Base-by-base conservation (phyloP, 1,140 invertebrate genomes). In the Papilio glaucus region DNA sequence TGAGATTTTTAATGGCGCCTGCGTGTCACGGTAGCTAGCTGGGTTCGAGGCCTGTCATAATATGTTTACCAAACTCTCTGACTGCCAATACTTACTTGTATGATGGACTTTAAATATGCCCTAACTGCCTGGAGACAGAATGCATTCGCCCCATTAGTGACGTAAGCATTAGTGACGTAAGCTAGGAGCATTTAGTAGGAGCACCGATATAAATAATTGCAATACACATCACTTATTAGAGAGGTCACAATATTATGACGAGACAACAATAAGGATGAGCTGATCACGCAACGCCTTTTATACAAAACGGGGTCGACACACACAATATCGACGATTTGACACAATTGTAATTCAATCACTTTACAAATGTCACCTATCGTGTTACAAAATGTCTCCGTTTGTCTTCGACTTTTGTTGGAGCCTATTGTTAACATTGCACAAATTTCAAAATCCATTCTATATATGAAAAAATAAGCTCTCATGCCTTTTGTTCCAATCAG, bases 241-340 rank as follows among this genome's bases (percentile, higher is more conserved):
- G 1, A 24, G 4, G 62, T 65, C 39, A 65, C 62, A 65, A 65
- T 65, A 65, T 38, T 65, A 37, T 65, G 29, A 65, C 37, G 33
- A 21, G 37, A 41, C 15, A 38, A 65, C 62, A 65, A 38, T 65
- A 18, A 21, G 62, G 37, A 65, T 21, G 33, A 65, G 33, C 3
- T 12, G 15, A 63, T 62, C 33, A 37, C 62, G 62, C 37, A 65
- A 65, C 15, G 10, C 18, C 62, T 65, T 65, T 65, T 65, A 39
- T 24, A 39, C 39, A 37, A 65, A 65, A 65, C 49, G 49, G 49
- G 49, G 49, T 57, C 49, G 49, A 26, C 49, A 57, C 21, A 57
- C 24, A 57, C 49, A 57, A 57, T 57, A 57, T 24, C 13, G 7
- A 53, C 49, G 49, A 57, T 57, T n/a, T 10, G 21, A 24, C 10